phyloP scores from a whole-genome alignment of 2,113 vertebrate species.

The Saccopteryx leptura region DNA sequence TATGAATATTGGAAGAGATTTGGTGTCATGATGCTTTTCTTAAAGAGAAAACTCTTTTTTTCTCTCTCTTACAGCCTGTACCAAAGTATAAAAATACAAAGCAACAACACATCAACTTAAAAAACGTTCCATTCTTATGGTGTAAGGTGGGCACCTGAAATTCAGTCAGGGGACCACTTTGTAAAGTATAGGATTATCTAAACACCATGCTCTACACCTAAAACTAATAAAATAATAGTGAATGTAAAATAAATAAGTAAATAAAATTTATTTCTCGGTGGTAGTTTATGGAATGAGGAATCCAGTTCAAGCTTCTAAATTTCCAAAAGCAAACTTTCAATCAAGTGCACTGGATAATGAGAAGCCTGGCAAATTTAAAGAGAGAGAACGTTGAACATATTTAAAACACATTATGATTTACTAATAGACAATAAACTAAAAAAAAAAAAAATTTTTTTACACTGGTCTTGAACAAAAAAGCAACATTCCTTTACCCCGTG shows the following conservation, averaged over 20 bases:
- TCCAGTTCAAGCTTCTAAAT: not conserved
- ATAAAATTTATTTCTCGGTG: not conserved
- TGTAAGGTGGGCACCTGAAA: not conserved
- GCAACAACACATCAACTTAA: not conserved
- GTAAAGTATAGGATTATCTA: not conserved
- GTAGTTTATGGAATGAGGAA: not conserved
- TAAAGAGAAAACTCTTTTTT: not conserved
- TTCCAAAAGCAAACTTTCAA: not conserved
- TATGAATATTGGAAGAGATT: not conserved
- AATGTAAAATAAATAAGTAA: not conserved
- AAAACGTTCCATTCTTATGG: not conserved
- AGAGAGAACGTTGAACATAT: not conserved
- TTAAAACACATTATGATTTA: not conserved
- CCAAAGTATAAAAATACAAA: slow-evolving; percentile 17
- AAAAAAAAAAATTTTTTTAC: not conserved
- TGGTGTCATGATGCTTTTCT: not conserved
- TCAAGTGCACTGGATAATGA: not conserved
- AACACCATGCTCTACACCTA: not conserved
- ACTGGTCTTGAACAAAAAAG: not conserved
- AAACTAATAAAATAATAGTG: not conserved
- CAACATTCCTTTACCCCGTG: not conserved
- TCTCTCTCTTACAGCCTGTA: not conserved
- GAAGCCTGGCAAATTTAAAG: not conserved
- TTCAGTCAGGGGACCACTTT: not conserved
- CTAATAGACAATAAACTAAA: not conserved